Evolutionary conservation across 2,113 vertebrate species (phyloP).

Genomic region (Gambusia affinis): DNA sequence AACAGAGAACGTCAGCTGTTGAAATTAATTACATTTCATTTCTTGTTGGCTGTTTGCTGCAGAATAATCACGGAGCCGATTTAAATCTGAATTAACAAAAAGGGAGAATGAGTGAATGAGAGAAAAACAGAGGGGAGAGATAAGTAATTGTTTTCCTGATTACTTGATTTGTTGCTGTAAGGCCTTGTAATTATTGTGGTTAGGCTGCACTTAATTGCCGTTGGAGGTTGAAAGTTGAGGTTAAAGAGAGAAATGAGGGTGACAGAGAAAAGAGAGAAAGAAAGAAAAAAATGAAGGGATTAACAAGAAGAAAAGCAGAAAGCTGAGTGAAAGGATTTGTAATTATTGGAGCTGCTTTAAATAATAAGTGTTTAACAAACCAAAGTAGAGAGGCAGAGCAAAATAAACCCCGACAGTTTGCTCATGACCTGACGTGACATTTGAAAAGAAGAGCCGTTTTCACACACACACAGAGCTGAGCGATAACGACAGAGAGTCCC

Average conservation of each 20-base stretch:
- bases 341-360: not conserved
- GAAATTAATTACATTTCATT: constrained; percentile 54
- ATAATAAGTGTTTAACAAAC: too few relatives aligned
- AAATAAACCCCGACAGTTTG: not conserved
- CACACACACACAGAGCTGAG: not conserved
- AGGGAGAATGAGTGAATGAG: constrained; percentile 1
- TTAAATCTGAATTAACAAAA: constrained; percentile 43
- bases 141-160: constrained; percentile 53
- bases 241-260: not conserved
- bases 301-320: not conserved
- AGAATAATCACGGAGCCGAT: constrained; percentile 50
- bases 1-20: constrained; percentile 39
- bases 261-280: not conserved
- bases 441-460: not conserved
- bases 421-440: not conserved
- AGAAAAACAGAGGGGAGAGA: constrained; percentile 11
- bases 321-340: not conserved
- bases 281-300: not conserved
- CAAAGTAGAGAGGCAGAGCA: too few relatives aligned
- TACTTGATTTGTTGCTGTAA: constrained; percentile 29
- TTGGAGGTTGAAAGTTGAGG: not conserved
- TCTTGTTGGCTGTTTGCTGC: constrained; percentile 48
- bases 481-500: not conserved
- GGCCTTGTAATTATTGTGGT: not conserved
- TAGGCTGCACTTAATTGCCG: not conserved